Percentiles rank a stretch among this genome's conserved stretches.
Conservation (phyloP, 2,113 vertebrate genomes). For the Megaceryle torquata region DNA sequence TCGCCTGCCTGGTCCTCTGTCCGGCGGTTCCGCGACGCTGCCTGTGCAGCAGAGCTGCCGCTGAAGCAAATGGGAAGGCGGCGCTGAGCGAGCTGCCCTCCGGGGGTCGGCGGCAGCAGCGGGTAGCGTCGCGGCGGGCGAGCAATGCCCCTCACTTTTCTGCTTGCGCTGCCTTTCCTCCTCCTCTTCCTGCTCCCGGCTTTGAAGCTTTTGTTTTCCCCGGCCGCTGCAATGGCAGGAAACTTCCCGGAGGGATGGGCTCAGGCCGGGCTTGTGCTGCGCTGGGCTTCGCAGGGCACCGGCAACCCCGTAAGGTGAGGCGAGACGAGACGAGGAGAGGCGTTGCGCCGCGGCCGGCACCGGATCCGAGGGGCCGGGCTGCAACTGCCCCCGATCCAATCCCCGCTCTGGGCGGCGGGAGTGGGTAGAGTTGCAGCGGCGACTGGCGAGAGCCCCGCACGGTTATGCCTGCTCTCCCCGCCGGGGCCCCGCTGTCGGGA, state of each 20-base stretch:
- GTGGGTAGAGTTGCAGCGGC: not conserved
- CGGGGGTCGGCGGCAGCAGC: not conserved
- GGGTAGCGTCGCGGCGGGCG: conserved; percentile 4
- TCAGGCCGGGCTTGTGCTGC: not conserved
- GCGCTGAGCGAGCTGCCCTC: conserved; percentile 14
- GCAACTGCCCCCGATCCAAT: not conserved
- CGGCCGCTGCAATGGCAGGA: not conserved
- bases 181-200: not conserved
- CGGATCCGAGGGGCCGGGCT: not conserved
- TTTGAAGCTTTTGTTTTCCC: conserved; percentile 36
- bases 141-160: conserved; percentile 32
- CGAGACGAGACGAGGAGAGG: not conserved
- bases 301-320: conserved; percentile 11
- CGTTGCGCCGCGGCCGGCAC: not conserved
- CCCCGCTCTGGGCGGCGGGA: not conserved
- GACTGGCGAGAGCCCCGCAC: not conserved
- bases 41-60: not conserved
- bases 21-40: not conserved
- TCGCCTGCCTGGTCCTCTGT: not conserved
- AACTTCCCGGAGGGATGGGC: conserved; percentile 25
- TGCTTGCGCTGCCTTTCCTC: not conserved
- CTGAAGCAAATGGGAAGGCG: not conserved
- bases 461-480: not conserved
- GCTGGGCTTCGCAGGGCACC: not conserved
- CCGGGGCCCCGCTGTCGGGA: not conserved